These are phyloP conservation scores for Cheilosia vulpina DNA, from an alignment of 2,888 invertebrate species.

Conservation along the genomic window DNA sequence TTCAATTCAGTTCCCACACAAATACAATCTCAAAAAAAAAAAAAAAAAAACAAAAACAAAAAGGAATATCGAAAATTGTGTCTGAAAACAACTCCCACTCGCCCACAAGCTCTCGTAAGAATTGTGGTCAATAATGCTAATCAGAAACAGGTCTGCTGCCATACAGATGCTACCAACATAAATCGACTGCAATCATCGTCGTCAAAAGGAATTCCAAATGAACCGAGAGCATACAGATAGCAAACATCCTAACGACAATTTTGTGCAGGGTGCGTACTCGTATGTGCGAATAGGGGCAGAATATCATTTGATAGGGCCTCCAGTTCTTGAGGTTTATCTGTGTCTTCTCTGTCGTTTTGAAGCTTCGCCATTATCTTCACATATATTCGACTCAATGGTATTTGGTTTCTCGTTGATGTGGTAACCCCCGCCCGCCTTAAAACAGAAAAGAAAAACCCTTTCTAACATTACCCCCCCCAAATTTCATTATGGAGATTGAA, in stretches of 20 bases:
- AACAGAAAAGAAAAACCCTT: constrained; percentile 7
- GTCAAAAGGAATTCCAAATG: constrained; percentile 42
- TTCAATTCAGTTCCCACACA: constrained; percentile 8
- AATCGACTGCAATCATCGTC: constrained; percentile 12
- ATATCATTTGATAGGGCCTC: constrained; percentile 2
- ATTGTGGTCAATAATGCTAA: constrained; percentile 43
- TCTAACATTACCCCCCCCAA: constrained; percentile 4
- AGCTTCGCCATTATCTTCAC: constrained; percentile 31
- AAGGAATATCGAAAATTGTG: neutral
- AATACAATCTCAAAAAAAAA: neutral
- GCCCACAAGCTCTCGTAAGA: constrained; percentile 1
- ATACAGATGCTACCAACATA: neutral
- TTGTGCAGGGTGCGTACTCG: neutral
- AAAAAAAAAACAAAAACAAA: neutral
- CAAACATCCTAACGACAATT: constrained; percentile 56
- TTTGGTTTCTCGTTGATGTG: constrained; percentile 27
- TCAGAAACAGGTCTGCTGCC: constrained; percentile 15
- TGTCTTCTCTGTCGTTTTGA: constrained; percentile 28
- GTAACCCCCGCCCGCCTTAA: neutral
- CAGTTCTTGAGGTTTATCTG: constrained; percentile 12
- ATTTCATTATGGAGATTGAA: constrained; percentile 33
- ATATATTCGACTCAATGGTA: constrained; percentile 25
- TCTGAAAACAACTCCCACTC: neutral
- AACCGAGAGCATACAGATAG: neutral
- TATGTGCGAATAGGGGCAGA: constrained; percentile 28